Evolutionary conservation across 2,113 vertebrate species (phyloP).

Genomic region (Salvelinus alpinus): DNA sequence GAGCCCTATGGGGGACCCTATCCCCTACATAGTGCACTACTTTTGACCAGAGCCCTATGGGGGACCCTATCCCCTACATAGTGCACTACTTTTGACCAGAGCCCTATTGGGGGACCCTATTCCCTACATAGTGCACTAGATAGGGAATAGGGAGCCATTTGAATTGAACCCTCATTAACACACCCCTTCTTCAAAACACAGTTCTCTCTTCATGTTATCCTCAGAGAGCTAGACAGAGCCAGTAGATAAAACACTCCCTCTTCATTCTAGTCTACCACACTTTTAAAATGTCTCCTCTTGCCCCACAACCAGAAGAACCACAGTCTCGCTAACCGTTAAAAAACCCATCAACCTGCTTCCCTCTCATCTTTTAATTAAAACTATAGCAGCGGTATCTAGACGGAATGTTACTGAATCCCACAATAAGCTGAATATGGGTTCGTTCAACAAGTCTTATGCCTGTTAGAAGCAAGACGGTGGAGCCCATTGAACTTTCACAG

Average conservation of each 20-base stretch:
- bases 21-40: too few relatives aligned
- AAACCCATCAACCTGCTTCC: background rate
- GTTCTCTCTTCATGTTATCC: background rate
- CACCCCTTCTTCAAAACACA: background rate
- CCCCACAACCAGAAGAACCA: background rate
- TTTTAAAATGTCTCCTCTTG: background rate
- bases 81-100: too few relatives aligned
- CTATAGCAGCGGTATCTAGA: slow-evolving; percentile 26
- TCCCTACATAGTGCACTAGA: too few relatives aligned
- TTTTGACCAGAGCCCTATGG: too few relatives aligned
- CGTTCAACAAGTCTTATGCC: too few relatives aligned
- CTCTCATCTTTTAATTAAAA: slow-evolving; percentile 6
- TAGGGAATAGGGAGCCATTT: too few relatives aligned
- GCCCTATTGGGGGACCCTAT: too few relatives aligned
- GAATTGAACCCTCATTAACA: background rate
- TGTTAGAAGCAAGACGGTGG: background rate
- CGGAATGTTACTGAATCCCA: slow-evolving; percentile 44
- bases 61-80: too few relatives aligned
- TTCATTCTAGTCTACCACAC: background rate
- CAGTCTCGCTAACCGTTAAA: slow-evolving; percentile 9
- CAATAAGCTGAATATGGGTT: background rate
- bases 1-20: too few relatives aligned
- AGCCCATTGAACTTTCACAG: slow-evolving; percentile 53
- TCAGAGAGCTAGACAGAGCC: background rate
- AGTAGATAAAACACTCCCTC: background rate